Conservation (phyloP, 2,113 vertebrate genomes). For the Cygnus atratus region DNA sequence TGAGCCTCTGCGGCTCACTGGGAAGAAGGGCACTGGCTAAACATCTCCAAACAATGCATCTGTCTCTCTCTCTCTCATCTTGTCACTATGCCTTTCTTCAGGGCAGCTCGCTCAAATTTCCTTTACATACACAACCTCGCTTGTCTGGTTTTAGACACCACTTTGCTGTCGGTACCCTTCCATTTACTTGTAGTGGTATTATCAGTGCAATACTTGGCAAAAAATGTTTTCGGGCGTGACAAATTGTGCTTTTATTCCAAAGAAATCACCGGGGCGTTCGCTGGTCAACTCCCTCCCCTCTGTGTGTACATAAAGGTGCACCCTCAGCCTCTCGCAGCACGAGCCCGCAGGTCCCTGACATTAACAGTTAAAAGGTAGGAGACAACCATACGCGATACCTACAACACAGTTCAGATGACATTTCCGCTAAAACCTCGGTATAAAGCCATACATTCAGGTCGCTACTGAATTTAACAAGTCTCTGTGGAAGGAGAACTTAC, state of each 20-base stretch:
- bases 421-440: slow-evolving; percentile 63
- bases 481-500: slow-evolving; percentile 74
- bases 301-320: slow-evolving; percentile 75
- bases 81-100: slow-evolving; percentile 86
- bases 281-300: slow-evolving; percentile 61
- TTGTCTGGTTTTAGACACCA: slow-evolving; percentile 74
- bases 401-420: slow-evolving; percentile 74
- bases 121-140: slow-evolving; percentile 77
- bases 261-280: neutral
- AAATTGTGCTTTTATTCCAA: neutral
- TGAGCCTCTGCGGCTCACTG: slow-evolving; percentile 93
- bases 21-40: slow-evolving; percentile 94
- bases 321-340: slow-evolving; percentile 72
- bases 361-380: slow-evolving; percentile 65
- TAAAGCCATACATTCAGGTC: slow-evolving; percentile 75
- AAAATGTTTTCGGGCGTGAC: neutral
- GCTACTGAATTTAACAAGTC: slow-evolving; percentile 62
- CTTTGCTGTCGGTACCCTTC: slow-evolving; percentile 66
- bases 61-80: slow-evolving; percentile 82
- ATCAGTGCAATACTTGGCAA: slow-evolving; percentile 81
- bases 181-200: slow-evolving; percentile 68
- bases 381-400: slow-evolving; percentile 70
- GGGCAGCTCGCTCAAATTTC: slow-evolving; percentile 81
- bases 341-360: slow-evolving; percentile 69
- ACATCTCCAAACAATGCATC: slow-evolving; percentile 85